A percentile compares a stretch with the other conserved stretches of the same genome.
phyloP scores from a whole-genome alignment of 2,113 vertebrate species.

The Phrynosoma platyrhinos region DNA sequence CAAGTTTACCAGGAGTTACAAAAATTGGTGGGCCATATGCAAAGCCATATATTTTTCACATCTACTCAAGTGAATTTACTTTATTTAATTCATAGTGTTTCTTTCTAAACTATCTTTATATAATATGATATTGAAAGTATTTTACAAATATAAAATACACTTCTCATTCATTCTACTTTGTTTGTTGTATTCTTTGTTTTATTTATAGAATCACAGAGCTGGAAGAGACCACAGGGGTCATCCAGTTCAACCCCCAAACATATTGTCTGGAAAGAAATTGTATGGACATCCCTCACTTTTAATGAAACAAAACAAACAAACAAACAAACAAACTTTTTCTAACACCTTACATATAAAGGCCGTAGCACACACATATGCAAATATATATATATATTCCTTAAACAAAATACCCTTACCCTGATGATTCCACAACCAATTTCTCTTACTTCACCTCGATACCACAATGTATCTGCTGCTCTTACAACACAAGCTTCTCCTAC shows the following conservation, averaged over 20 bases:
- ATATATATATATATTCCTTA: background rate
- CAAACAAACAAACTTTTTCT: background rate
- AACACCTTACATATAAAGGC: background rate
- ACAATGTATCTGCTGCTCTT: constrained; percentile 88
- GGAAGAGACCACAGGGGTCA: too few relatives aligned
- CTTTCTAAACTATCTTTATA: background rate
- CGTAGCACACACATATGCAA: background rate
- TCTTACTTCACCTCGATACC: constrained; percentile 88
- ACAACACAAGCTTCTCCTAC: constrained; percentile 87
- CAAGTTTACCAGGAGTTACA: too few relatives aligned
- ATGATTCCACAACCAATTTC: constrained; percentile 79
- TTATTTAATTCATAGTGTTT: background rate
- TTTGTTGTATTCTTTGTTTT: background rate
- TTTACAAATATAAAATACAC: background rate
- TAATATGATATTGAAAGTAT: background rate
- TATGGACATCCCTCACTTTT: background rate
- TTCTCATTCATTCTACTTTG: background rate
- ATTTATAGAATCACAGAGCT: too few relatives aligned
- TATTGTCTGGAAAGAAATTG: background rate
- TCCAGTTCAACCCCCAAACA: too few relatives aligned
- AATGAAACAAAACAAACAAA: background rate
- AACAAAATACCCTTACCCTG: constrained; percentile 74
- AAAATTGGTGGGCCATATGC: too few relatives aligned
- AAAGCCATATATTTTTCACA: too few relatives aligned
- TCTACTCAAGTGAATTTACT: background rate